These are phyloP conservation scores for Schizothorax lantsangensis DNA, from an alignment of 2,797 vertebrate species.

Conservation along the genomic window DNA sequence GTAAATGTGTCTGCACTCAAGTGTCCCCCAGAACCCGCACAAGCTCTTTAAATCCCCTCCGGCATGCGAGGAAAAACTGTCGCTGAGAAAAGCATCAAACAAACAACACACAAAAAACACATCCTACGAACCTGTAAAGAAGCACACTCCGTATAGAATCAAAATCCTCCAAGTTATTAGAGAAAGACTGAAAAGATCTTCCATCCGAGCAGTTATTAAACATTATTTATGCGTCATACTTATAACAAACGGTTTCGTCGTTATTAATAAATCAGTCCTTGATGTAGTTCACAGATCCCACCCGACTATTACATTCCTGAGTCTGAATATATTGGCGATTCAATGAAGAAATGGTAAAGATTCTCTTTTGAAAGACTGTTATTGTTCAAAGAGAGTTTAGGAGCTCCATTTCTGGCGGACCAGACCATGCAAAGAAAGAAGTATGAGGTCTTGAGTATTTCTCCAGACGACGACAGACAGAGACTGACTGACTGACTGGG, in stretches of 20 bases:
- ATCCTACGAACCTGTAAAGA: slow-evolving; percentile 87
- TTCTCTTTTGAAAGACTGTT: neutral
- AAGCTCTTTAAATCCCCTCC: slow-evolving; percentile 67
- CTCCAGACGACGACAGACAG: slow-evolving; percentile 59
- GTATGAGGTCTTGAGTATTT: slow-evolving; percentile 63
- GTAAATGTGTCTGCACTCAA: neutral
- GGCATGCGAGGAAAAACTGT: slow-evolving; percentile 58
- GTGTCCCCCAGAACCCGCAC: slow-evolving; percentile 41
- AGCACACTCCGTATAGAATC: slow-evolving; percentile 93
- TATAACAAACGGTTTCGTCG: slow-evolving; percentile 32
- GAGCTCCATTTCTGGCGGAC: slow-evolving; percentile 54
- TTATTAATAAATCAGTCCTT: slow-evolving; percentile 23
- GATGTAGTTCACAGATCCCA: no score
- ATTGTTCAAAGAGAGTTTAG: neutral
- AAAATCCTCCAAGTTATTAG: slow-evolving; percentile 88
- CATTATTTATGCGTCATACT: slow-evolving; percentile 81
- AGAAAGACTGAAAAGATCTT: slow-evolving; percentile 75
- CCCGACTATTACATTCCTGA: neutral
- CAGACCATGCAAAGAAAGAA: slow-evolving; percentile 6
- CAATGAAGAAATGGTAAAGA: neutral
- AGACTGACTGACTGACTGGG: slow-evolving; percentile 54
- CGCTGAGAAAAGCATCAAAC: neutral
- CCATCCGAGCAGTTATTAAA: slow-evolving; percentile 78
- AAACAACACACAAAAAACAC: neutral
- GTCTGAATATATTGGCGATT: neutral